Percentiles rank a stretch among this genome's conserved stretches.
These are phyloP conservation scores for Cottus gobio DNA, from an alignment of 2,113 vertebrate genomes.

Conservation along the genomic window DNA sequence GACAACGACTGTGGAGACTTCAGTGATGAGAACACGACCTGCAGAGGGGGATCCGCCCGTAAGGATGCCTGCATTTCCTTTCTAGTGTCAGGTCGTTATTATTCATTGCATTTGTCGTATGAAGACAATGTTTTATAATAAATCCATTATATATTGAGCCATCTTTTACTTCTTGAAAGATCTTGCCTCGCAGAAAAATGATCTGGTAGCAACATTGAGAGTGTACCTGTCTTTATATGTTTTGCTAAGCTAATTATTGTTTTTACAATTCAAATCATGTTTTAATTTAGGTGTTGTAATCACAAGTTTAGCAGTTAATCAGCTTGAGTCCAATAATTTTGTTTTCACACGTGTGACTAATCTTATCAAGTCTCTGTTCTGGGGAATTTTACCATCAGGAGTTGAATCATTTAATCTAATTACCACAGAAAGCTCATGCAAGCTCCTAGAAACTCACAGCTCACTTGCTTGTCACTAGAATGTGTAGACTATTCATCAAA, in stretches of 20 bases:
- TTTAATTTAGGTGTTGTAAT: slow-evolving; percentile 52
- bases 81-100: not conserved
- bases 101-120: too few species aligned
- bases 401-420: slow-evolving; percentile 84
- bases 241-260: slow-evolving; percentile 27
- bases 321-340: slow-evolving; percentile 65
- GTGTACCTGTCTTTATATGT: not conserved
- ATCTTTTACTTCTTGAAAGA: not conserved
- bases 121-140: not conserved
- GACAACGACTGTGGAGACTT: slow-evolving; percentile 98
- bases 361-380: slow-evolving; percentile 70
- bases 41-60: slow-evolving; percentile 88
- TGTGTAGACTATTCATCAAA: slow-evolving; percentile 84
- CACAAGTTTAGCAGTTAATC: slow-evolving; percentile 64
- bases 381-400: slow-evolving; percentile 69
- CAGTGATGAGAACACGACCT: slow-evolving; percentile 93
- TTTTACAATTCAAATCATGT: slow-evolving; percentile 50
- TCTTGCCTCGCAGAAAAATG: not conserved
- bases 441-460: slow-evolving; percentile 71
- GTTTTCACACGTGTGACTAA: slow-evolving; percentile 60
- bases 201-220: not conserved
- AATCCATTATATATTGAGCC: not conserved
- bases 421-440: slow-evolving; percentile 75
- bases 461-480: slow-evolving; percentile 83
- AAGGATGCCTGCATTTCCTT: slow-evolving; percentile 40